These are phyloP conservation scores for Orycteropus afer DNA, from an alignment of 2,113 vertebrate genomes.

Conservation along the genomic window DNA sequence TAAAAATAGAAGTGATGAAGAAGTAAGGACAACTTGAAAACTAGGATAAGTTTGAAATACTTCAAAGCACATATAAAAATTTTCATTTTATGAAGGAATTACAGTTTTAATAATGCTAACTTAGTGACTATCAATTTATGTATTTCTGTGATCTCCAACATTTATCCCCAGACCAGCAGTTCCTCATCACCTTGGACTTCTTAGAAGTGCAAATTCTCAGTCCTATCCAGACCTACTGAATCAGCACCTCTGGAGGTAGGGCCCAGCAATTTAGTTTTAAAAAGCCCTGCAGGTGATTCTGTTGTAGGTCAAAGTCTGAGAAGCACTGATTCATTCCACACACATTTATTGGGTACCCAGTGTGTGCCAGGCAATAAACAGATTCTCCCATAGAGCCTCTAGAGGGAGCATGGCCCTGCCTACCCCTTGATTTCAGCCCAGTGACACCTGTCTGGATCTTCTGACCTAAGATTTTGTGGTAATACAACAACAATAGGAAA, in stretches of 20 bases:
- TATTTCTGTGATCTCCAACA: neutral
- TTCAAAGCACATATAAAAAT: neutral
- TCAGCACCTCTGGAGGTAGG: neutral
- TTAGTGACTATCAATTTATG: neutral
- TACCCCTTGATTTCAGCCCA: neutral
- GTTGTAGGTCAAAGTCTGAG: neutral
- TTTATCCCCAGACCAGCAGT: neutral
- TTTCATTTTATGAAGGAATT: conserved; percentile 4
- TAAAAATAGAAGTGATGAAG: conserved; percentile 48
- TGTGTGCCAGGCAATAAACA: neutral
- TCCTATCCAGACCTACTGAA: no score
- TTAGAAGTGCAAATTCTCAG: neutral
- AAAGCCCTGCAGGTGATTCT: neutral
- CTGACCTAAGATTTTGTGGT: neutral
- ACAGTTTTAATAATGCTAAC: neutral
- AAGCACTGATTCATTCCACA: neutral
- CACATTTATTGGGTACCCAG: neutral
- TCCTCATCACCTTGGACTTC: no score
- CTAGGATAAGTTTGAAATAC: conserved; percentile 14
- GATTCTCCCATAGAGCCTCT: neutral
- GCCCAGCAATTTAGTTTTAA: neutral
- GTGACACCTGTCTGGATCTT: neutral
- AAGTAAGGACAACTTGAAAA: conserved; percentile 44
- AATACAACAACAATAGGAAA: neutral
- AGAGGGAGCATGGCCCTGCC: neutral